A percentile compares a stretch with the other conserved stretches of the same genome.
phyloP scores from a whole-genome alignment of 2,113 vertebrate species.

The Trematomus loennbergii region DNA sequence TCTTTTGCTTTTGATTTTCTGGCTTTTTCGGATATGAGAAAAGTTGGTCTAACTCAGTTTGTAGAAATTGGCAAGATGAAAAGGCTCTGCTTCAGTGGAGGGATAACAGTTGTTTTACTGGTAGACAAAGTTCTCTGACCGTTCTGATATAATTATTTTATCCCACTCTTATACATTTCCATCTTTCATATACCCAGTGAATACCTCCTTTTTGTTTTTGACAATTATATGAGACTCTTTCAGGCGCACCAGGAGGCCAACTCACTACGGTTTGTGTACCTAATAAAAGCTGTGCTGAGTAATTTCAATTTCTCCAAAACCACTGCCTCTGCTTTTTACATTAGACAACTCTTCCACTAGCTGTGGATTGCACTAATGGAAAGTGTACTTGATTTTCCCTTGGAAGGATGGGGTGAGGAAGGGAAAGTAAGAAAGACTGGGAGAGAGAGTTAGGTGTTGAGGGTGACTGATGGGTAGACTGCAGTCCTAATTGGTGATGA shows the following conservation, averaged over 20 bases:
- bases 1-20: constrained; percentile 35
- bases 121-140: constrained; percentile 26
- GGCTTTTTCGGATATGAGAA: constrained; percentile 13
- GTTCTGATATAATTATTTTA: constrained; percentile 31
- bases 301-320: constrained; percentile 73
- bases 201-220: constrained; percentile 53
- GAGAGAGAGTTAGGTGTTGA: constrained; percentile 5
- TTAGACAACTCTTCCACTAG: constrained; percentile 42
- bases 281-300: constrained; percentile 73
- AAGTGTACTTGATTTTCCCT: constrained; percentile 39
- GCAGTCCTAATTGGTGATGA: constrained; percentile 17
- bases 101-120: constrained; percentile 33
- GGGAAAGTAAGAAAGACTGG: not conserved
- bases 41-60: constrained; percentile 29
- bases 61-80: constrained; percentile 21
- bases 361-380: constrained; percentile 60
- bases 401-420: constrained; percentile 14
- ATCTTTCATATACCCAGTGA: constrained; percentile 24
- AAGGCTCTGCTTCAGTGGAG: constrained; percentile 12
- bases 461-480: constrained; percentile 27
- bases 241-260: constrained; percentile 58
- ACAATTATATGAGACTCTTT: constrained; percentile 68
- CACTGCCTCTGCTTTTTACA: constrained; percentile 49
- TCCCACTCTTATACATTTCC: constrained; percentile 28
- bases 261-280: constrained; percentile 66